A percentile compares a stretch with the other conserved stretches of the same genome.
Conservation (phyloP, 1,140 invertebrate genomes). For the Magallana ariakensis region DNA sequence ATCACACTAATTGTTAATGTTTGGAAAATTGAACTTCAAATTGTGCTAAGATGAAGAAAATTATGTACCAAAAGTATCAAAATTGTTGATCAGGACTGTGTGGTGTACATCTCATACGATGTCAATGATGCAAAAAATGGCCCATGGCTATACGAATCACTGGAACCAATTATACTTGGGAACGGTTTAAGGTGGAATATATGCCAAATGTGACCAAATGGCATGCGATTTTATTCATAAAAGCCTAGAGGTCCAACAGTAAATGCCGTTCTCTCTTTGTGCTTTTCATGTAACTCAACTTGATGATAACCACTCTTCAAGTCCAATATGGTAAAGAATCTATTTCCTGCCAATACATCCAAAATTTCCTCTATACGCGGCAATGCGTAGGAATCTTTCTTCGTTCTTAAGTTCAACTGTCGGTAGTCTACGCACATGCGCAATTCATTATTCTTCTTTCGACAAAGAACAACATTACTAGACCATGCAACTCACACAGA, state of each 20-base stretch:
- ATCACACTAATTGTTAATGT: neutral
- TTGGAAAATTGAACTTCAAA: neutral
- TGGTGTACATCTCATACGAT: neutral
- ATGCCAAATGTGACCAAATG: no score
- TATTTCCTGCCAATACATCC: constrained; percentile 71
- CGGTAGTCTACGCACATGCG: constrained; percentile 81
- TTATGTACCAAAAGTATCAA: neutral
- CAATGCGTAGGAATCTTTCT: no score
- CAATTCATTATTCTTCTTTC: constrained; percentile 40
- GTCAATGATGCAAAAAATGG: neutral
- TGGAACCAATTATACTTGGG: neutral
- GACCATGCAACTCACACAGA: no score
- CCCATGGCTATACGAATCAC: neutral
- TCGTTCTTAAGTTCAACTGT: constrained; percentile 71
- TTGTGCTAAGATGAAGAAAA: neutral
- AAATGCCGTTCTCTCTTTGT: constrained; percentile 38
- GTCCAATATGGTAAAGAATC: constrained; percentile 79
- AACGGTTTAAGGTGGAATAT: neutral
- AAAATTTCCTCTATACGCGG: constrained; percentile 70
- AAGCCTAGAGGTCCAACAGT: constrained; percentile 31
- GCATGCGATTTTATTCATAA: constrained; percentile 39
- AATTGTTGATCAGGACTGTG: neutral
- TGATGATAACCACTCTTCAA: constrained; percentile 58
- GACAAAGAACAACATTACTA: neutral
- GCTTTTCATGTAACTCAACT: constrained; percentile 20